Evolutionary conservation across 2,888 invertebrate species (phyloP), one percentile per base, ranked within the genome.

Genomic region (Caenorhabditis sp.): DNA sequence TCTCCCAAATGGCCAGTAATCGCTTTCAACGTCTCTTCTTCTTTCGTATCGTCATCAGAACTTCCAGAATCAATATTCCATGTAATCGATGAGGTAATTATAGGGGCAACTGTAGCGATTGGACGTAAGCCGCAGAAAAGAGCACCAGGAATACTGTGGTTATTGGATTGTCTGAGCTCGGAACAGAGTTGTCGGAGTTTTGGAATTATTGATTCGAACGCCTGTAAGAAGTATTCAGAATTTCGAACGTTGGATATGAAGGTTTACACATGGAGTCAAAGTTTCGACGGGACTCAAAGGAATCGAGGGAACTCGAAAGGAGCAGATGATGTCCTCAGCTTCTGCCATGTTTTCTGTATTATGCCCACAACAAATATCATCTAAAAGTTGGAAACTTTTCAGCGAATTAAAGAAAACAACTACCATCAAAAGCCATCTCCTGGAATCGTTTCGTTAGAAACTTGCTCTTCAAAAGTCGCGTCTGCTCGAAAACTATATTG

Each of bases 181-280:
- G 47, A 24, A 12, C 80, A 66, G 14, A 80, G n/a, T n/a, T 44
- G 24, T 2, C 80, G 63, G 16, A 83, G 47, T 61, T 80, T 73
- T 6, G 69, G 72, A 24, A 38, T 56, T 16, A 84, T 75, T n/a
- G 64, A 59, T 2, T 76, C 44, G 28, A 44, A 81, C 0, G 84
- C 70, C 80, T 79, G 56, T 3, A 79, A 73, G 19, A 35, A 56
- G 16, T 38, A 19, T 44, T 35, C 19, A 28, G 31, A 31, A 22
- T 16, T 16, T 26, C 16, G n/a, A 26, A 35, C n/a, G 16, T 0
- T 14, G 22, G 12, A 19, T 22, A 14, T 38, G 12, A 2, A 24
- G 19, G 70, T 85, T 76, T 59, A 87, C 87, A 84, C 87, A 87
- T 8, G 87, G 87, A 56, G 85, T 77, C 0, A 85, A 61, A 19